These are phyloP conservation scores for Syrista parreyssii DNA, from an alignment of 2,888 invertebrate genomes.

Conservation along the genomic window DNA sequence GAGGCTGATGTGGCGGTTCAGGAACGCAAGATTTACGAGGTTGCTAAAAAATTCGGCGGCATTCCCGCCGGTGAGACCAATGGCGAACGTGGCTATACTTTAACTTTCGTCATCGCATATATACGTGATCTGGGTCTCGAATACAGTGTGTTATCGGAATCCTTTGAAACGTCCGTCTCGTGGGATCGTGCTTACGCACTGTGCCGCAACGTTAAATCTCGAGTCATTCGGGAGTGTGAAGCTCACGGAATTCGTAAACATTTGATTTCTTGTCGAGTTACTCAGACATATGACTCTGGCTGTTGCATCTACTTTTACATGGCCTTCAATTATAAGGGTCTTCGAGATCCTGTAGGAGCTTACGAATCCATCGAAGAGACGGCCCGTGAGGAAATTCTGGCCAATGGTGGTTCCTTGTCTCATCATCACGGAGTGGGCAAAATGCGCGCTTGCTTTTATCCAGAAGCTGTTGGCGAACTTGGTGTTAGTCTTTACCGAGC, in stretches of 20 bases:
- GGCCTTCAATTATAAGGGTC: constrained; percentile 77
- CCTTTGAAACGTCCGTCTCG: constrained; percentile 98
- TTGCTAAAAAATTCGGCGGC: constrained; percentile 83
- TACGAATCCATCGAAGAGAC: constrained; percentile 90
- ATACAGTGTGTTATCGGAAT: constrained; percentile 90
- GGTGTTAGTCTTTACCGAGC: constrained; percentile 83
- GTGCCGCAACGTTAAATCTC: constrained; percentile 90
- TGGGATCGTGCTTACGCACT: constrained; percentile 90
- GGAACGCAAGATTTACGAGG: constrained; percentile 81
- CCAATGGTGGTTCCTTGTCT: constrained; percentile 91
- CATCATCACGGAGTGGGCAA: constrained; percentile 99
- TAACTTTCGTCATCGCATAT: constrained; percentile 98
- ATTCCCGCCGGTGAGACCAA: constrained; percentile 93
- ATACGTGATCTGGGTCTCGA: constrained; percentile 93
- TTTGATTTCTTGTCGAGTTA: constrained; percentile 85
- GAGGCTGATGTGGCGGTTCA: constrained; percentile 78
- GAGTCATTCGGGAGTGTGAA: constrained; percentile 76
- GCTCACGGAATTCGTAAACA: constrained; percentile 72
- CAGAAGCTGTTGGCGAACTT: constrained; percentile 83
- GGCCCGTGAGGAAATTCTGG: constrained; percentile 92
- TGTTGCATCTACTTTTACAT: constrained; percentile 97
- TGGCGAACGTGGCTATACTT: constrained; percentile 93
- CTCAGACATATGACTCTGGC: constrained; percentile 97
- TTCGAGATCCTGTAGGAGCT: constrained; percentile 77
- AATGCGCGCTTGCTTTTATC: constrained; percentile 88